phyloP scores from a whole-genome alignment of 2,797 vertebrate species.

The Cynodonichthys magdalenae region DNA sequence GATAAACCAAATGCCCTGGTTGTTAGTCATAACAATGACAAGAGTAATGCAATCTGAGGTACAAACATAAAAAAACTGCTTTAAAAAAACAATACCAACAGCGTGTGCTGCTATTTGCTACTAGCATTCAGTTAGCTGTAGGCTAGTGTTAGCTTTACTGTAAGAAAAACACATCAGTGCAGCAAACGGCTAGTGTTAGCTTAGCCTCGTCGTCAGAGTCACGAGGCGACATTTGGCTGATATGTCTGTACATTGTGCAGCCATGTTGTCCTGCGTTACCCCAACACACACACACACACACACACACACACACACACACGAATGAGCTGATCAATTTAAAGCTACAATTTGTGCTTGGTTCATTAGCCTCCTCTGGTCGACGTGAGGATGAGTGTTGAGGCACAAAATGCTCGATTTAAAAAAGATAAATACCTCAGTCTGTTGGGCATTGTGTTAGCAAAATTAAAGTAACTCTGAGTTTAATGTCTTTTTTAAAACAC shows the following conservation, averaged over 20 bases:
- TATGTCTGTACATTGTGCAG: slow-evolving; percentile 75
- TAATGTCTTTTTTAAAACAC: no score
- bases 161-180: slow-evolving; percentile 65
- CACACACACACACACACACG: not conserved
- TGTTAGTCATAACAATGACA: slow-evolving; percentile 66
- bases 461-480: no score
- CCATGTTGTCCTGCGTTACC: slow-evolving; percentile 41
- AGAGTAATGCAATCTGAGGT: slow-evolving; percentile 89
- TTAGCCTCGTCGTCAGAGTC: slow-evolving; percentile 53
- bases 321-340: slow-evolving; percentile 17
- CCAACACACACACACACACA: slow-evolving; percentile 12
- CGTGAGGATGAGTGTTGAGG: no score
- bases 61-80: slow-evolving; percentile 79
- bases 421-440: no score
- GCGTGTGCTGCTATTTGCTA: slow-evolving; percentile 37
- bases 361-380: slow-evolving; percentile 1
- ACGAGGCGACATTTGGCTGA: slow-evolving; percentile 60
- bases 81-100: slow-evolving; percentile 58
- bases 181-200: slow-evolving; percentile 72
- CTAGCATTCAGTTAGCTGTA: slow-evolving; percentile 59
- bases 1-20: slow-evolving; percentile 95
- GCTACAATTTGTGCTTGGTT: slow-evolving; percentile 30
- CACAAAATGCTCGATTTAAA: not conserved
- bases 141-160: slow-evolving; percentile 65
- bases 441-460: no score